Conservation (phyloP, 2,888 invertebrate genomes). For the Meteorus colon region DNA sequence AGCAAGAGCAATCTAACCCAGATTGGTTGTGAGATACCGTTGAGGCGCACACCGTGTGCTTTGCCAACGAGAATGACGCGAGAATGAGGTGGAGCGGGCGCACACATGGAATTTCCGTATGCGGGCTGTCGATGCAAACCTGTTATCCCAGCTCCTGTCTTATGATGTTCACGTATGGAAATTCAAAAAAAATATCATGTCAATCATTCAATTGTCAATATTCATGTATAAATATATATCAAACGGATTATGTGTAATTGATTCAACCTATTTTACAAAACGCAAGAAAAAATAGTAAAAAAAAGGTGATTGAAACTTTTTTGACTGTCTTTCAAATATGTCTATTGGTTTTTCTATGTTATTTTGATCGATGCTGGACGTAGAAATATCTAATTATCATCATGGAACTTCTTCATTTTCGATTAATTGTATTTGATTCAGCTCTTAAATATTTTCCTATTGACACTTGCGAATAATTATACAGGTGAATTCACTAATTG, state of each 20-base stretch:
- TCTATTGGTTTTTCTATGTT: background rate
- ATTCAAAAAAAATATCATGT: background rate
- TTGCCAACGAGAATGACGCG: background rate
- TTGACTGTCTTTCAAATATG: background rate
- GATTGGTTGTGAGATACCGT: constrained; percentile 64
- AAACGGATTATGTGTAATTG: background rate
- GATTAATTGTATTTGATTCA: too few species aligned
- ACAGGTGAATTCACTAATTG: too few species aligned
- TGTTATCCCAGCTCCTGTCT: constrained; percentile 22
- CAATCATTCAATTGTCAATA: constrained; percentile 15
- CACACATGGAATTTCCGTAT: constrained; percentile 35
- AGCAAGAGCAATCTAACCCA: constrained; percentile 57
- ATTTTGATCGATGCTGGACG: too few species aligned
- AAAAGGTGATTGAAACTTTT: background rate
- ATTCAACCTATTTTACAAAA: background rate
- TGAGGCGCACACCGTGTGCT: constrained; percentile 51
- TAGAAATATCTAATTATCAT: too few species aligned
- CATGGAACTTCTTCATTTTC: too few species aligned
- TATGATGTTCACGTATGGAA: background rate
- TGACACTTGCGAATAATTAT: too few species aligned
- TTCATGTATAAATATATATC: background rate
- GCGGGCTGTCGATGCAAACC: constrained; percentile 34
- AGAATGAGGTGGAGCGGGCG: constrained; percentile 33
- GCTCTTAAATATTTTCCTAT: too few species aligned
- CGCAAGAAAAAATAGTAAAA: too few species aligned